phyloP scores from a whole-genome alignment of 2,888 invertebrate genomes.

The Aromia moschata region DNA sequence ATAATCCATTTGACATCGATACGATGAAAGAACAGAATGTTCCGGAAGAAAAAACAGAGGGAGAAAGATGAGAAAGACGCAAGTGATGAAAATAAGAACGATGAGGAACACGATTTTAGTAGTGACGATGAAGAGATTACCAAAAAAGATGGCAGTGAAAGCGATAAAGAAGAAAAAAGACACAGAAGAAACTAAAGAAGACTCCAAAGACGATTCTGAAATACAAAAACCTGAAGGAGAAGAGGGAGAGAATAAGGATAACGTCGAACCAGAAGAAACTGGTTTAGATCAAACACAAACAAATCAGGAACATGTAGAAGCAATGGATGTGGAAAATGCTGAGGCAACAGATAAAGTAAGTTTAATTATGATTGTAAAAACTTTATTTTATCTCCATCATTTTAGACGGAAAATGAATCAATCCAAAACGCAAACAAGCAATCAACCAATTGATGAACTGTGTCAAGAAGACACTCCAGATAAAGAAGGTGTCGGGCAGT shows the following conservation, averaged over 20 bases:
- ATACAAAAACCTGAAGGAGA: constrained; percentile 34
- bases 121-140: constrained; percentile 56
- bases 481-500: constrained; percentile 76
- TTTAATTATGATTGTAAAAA: no score
- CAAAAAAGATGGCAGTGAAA: constrained; percentile 60
- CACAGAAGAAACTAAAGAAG: constrained; percentile 53
- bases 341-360: constrained; percentile 64
- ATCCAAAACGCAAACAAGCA: constrained; percentile 52
- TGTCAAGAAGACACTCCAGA: constrained; percentile 71
- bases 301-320: constrained; percentile 60
- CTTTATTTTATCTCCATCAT: background rate
- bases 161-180: constrained; percentile 54
- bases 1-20: constrained; percentile 89
- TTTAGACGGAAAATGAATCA: constrained; percentile 64
- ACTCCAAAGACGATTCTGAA: constrained; percentile 32
- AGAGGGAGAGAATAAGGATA: constrained; percentile 60
- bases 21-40: constrained; percentile 72
- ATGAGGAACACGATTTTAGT: constrained; percentile 56
- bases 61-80: constrained; percentile 58
- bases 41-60: constrained; percentile 58
- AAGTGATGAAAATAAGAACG: constrained; percentile 49
- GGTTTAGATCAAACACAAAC: constrained; percentile 57
- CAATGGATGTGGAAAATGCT: constrained; percentile 61
- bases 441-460: constrained; percentile 63
- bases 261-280: constrained; percentile 56